Evolutionary conservation across 2,113 vertebrate species (phyloP), one percentile per base, ranked within the genome.

Genomic region (Mormyrus iriodes): DNA sequence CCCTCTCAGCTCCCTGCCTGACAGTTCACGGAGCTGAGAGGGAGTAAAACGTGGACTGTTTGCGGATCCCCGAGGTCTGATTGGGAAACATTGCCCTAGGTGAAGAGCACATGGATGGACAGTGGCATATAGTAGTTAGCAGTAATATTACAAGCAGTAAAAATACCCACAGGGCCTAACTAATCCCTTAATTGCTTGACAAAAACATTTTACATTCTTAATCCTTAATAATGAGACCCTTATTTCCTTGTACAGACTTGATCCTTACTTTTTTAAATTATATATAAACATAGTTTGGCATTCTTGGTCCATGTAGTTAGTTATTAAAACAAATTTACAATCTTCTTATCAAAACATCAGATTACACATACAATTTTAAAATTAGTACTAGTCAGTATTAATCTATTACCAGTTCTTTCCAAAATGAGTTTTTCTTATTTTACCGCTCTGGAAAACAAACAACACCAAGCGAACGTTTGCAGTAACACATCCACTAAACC

Each of bases 131-230:
- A 53, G 84, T 19, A 31, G 48, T 86, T 31, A 86, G 49, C 84
- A 86, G 27, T 84, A 84, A 24, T 84, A 31, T 86, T 46, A 53
- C 12, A 86, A 86, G 44, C 24, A 24, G 53, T 44, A 86, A 52
- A 31, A 86, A 86, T 35, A 15, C 24, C 84, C 49, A 3, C 24
- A 53, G 48, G 46, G 49, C 49, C 48, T 86, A 53, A 52, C 84
- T 52, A 49, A 86, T 49, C 84, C 84, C 15, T 86, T 86, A 52
- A 52, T 52, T 86, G 44, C 82, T 48, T 84, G 44, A 84, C 35
- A 46, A 42, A 44, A 84, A 21, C 53, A 48, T 85, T 48, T 85
- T 46, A 85, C 44, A 85, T 31, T 86, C 21, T 53, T 86, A 42
- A 84, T 84, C 82, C 82, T 19, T 48, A 46, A 84, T 84, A 84